Evolutionary conservation across 2,113 vertebrate species (phyloP), one percentile per base, ranked within the genome.

Genomic region (Proteles cristata): DNA sequence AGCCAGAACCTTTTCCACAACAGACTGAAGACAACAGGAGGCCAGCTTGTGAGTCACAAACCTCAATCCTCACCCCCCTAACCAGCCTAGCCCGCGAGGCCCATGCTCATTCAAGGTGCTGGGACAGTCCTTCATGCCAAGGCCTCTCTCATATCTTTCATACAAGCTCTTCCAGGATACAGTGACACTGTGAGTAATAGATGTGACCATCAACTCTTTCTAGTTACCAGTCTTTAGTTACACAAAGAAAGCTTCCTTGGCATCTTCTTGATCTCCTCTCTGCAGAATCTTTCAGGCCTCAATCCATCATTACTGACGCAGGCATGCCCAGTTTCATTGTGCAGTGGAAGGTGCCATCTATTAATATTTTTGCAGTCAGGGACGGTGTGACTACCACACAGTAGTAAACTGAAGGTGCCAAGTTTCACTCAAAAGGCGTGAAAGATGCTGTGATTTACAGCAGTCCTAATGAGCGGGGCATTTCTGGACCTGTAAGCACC

Each of bases 381-480:
- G 85, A 88, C 21, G 23, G 76, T 92, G 31, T 95, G 83, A 93
- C 95, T 69, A 76, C 55, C 50, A 73, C 79, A 63, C 3, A 93
- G 86, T 35, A 89, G 71, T 74, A 65, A 95, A 69, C 65, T 53
- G 11, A 76, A 87, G 73, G 31, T 96, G 97, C 97, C 97, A 97
- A 96, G 76, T 94, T 97, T 94, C 95, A 68, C 65, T 97, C 90
- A 82, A 90, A 86, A 82, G 26, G 84, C 26, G 0, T 96, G 96
- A 93, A 97, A 61, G 33, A 94, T 45, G 87, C 50, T 93, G 58
- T 97, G 95, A 94, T 90, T 93, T 95, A 95, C 12, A 89, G 87
- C 65, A 84, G 21, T 35, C 55, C 89, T 97, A 94, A 90, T 82
- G 90, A 97, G 95, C 8, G 35, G 69, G 58, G 69, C 55, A 87